Conservation (phyloP, 1,140 invertebrate genomes). For the Atta cephalotes region DNA sequence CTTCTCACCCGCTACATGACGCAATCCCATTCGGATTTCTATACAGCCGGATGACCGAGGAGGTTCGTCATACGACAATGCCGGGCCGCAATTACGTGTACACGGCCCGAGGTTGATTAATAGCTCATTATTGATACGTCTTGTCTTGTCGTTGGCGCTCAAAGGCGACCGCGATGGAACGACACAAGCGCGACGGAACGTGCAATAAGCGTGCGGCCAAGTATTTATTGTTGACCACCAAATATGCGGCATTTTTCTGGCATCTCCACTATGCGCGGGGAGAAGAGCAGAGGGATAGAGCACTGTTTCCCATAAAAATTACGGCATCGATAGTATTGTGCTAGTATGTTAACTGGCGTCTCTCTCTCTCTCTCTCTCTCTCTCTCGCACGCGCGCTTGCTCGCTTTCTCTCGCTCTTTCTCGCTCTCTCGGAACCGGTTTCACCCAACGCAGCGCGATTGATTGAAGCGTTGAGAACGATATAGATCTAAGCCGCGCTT, state of each 20-base stretch:
- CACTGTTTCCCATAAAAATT: constrained; percentile 19
- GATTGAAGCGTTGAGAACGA: constrained; percentile 60
- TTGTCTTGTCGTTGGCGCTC: constrained; percentile 49
- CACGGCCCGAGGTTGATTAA: constrained; percentile 57
- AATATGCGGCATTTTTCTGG: constrained; percentile 40
- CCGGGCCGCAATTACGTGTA: constrained; percentile 54
- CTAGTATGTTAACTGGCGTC: constrained; percentile 34
- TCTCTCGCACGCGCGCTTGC: background rate
- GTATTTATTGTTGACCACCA: constrained; percentile 29
- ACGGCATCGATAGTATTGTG: constrained; percentile 19
- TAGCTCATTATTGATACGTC: constrained; percentile 63
- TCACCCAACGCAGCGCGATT: constrained; percentile 44
- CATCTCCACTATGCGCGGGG: background rate
- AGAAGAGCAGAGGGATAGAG: background rate
- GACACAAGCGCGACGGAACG: constrained; percentile 16
- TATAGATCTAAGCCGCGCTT: constrained; percentile 61
- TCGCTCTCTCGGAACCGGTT: constrained; percentile 41
- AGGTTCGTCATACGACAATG: constrained; percentile 59
- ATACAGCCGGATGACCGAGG: constrained; percentile 2
- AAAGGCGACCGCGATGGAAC: constrained; percentile 47
- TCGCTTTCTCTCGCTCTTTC: background rate
- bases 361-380: background rate
- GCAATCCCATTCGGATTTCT: constrained; percentile 37
- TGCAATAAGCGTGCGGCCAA: constrained; percentile 32
- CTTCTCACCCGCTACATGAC: constrained; percentile 48